phyloP scores from a whole-genome alignment of 2,888 invertebrate species.

The Xanthostigma xanthostigma region DNA sequence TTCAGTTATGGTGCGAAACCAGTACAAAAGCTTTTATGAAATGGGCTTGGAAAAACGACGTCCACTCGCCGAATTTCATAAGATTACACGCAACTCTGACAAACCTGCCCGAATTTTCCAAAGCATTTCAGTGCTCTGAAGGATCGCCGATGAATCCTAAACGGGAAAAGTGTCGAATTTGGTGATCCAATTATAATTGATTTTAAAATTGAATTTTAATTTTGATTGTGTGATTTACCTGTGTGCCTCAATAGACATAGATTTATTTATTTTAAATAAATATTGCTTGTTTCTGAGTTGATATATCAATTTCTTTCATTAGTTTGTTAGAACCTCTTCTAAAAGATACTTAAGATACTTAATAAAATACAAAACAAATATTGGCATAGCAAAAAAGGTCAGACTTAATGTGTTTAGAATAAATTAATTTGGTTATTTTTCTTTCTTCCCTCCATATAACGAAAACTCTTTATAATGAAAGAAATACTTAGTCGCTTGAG shows the following conservation, averaged over 20 bases:
- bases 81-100: conserved; percentile 52
- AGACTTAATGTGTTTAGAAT: no score
- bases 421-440: no score
- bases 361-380: no score
- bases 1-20: conserved; percentile 73
- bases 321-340: no score
- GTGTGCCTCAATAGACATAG: not conserved
- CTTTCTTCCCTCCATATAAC: no score
- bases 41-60: conserved; percentile 44
- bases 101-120: conserved; percentile 58
- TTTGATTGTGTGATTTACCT: not conserved
- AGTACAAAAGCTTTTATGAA: conserved; percentile 45
- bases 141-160: conserved; percentile 40
- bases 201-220: not conserved
- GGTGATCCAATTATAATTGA: conserved; percentile 23
- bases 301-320: not conserved
- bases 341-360: no score
- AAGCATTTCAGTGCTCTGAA: conserved; percentile 39
- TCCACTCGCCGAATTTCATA: conserved; percentile 57
- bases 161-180: conserved; percentile 33
- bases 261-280: conserved; percentile 6
- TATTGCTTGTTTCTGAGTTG: conserved; percentile 17
- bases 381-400: no score
- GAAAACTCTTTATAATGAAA: no score
- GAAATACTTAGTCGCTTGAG: no score